Percentiles rank a stretch among this genome's conserved stretches.
Evolutionary conservation across 64 coral and sea anemone genomes (phyloP).

Genomic region (Dendrophyllia cribrosa): DNA sequence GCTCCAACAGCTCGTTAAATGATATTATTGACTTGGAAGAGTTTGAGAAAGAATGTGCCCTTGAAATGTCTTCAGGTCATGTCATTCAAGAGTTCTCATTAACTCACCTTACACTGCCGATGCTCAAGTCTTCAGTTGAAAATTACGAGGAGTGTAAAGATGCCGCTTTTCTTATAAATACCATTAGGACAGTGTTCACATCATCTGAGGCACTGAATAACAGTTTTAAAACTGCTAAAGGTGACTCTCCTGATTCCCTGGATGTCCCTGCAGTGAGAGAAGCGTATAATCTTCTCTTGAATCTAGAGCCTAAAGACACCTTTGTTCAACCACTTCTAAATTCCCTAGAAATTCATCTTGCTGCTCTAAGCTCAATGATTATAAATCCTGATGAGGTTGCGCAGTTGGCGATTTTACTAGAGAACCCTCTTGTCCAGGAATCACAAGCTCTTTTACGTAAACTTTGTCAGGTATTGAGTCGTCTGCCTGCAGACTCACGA

Average conservation of each 20-base stretch:
- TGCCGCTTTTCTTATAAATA: constrained; percentile 90
- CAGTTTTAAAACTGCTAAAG: constrained; percentile 72
- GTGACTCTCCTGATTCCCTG: constrained; percentile 40
- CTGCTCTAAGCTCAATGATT: constrained; percentile 59
- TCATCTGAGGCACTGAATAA: constrained; percentile 95
- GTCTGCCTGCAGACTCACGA: constrained; percentile 59
- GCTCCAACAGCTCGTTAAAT: constrained; percentile 78
- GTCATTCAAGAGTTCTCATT: constrained; percentile 93
- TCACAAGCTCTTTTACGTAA: constrained; percentile 74
- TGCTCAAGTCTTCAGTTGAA: constrained; percentile 81
- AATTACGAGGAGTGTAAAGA: constrained; percentile 93
- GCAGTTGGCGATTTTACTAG: constrained; percentile 84
- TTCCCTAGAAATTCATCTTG: constrained; percentile 92
- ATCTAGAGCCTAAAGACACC: constrained; percentile 68
- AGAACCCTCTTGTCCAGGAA: constrained; percentile 86
- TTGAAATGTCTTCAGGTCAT: constrained; percentile 94
- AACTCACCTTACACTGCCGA: constrained; percentile 91
- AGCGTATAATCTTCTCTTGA: constrained; percentile 86
- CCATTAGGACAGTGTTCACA: constrained; percentile 97
- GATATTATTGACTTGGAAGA: constrained; percentile 83
- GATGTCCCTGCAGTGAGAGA: constrained; percentile 75
- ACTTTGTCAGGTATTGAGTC: constrained; percentile 74
- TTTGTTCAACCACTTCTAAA: constrained; percentile 82
- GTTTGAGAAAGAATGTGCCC: constrained; percentile 97
- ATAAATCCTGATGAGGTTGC: constrained; percentile 73